Evolutionary conservation across 2,888 invertebrate species (phyloP).

Genomic region (Colletes collaris): DNA sequence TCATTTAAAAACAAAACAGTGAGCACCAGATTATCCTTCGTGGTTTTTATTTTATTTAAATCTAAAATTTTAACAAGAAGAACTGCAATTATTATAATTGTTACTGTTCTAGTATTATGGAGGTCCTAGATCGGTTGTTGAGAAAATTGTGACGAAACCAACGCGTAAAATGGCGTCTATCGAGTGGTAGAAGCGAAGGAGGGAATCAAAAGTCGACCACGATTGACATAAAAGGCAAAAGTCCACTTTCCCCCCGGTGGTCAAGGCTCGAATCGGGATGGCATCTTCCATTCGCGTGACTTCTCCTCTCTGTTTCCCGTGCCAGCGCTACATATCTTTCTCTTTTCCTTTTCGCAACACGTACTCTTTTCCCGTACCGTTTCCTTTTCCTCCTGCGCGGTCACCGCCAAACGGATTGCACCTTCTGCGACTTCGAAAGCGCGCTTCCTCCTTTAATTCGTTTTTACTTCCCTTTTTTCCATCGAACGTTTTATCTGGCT

Average conservation of each 20-base stretch:
- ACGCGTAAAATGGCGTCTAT: neutral
- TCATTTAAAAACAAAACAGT: too few relatives aligned
- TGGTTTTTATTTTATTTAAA: too few relatives aligned
- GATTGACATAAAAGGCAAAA: constrained; percentile 53
- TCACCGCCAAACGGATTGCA: neutral
- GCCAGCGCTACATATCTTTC: constrained; percentile 8
- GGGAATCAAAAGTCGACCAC: constrained; percentile 40
- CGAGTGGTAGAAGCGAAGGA: constrained; percentile 5
- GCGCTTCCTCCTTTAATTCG: neutral
- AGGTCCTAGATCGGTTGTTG: too few relatives aligned
- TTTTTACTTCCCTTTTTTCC: neutral
- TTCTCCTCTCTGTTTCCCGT: constrained; percentile 17
- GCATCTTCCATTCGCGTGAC: constrained; percentile 50
- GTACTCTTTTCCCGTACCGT: neutral
- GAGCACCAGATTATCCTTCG: too few relatives aligned
- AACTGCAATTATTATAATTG: too few relatives aligned
- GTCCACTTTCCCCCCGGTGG: constrained; percentile 67
- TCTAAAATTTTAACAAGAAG: too few relatives aligned
- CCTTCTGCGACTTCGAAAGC: constrained; percentile 7
- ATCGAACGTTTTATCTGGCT: neutral
- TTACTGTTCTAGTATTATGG: too few relatives aligned
- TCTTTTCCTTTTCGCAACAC: constrained; percentile 49
- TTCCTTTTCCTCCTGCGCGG: neutral
- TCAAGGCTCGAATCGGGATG: constrained; percentile 62
- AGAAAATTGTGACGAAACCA: too few relatives aligned